Percentiles rank a stretch among this genome's conserved stretches.
Evolutionary conservation across 2,113 vertebrate species (phyloP).

Genomic region (Acanthochromis polyacanthus): DNA sequence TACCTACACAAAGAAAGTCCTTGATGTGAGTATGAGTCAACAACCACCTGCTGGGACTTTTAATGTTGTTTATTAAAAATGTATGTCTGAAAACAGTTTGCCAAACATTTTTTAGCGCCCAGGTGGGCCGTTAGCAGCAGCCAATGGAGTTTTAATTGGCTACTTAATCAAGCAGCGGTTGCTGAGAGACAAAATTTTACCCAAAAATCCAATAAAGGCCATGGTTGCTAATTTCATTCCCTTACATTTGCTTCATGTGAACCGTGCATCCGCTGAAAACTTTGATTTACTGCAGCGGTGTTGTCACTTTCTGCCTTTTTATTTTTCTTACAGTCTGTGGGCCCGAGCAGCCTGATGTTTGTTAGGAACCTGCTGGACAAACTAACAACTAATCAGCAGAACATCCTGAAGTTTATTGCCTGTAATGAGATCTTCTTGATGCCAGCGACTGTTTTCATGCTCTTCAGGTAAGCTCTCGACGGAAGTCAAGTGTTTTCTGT

Average conservation of each 20-base stretch:
- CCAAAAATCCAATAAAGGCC: constrained; percentile 1
- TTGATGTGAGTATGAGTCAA: constrained; percentile 91
- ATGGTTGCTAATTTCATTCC: constrained; percentile 15
- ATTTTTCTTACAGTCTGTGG: constrained; percentile 86
- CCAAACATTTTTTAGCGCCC: background rate
- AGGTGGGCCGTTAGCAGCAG: constrained; percentile 1
- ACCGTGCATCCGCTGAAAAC: background rate
- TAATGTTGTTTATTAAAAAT: constrained; percentile 17
- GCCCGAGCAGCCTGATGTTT: constrained; percentile 91
- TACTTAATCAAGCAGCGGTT: constrained; percentile 13
- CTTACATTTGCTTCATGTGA: background rate
- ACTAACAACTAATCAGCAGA: constrained; percentile 95
- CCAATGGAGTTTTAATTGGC: constrained; percentile 43
- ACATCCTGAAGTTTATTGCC: constrained; percentile 98
- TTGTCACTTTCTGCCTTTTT: background rate
- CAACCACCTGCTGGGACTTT: background rate
- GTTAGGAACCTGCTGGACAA: constrained; percentile 93
- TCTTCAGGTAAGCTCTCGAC: constrained; percentile 90
- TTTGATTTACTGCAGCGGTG: background rate
- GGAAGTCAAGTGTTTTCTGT: background rate
- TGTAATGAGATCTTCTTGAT: constrained; percentile 99
- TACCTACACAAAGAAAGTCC: constrained; percentile 96
- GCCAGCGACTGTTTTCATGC: constrained; percentile 98
- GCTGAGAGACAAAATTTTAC: background rate
- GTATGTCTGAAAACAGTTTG: background rate